Evolutionary conservation across 2,888 invertebrate genomes (phyloP).

Genomic region (Pteria penguin): DNA sequence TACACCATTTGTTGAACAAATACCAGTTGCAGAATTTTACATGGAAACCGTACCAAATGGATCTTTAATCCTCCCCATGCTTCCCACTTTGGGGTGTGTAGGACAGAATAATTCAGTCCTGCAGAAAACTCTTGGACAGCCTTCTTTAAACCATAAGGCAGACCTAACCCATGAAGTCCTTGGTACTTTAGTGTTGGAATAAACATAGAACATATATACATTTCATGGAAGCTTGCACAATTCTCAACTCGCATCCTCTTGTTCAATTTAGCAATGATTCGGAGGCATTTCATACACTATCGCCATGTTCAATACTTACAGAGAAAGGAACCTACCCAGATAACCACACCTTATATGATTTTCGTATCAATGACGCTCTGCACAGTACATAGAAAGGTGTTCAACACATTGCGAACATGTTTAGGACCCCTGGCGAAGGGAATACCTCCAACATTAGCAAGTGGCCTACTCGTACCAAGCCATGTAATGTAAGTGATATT

Average conservation of each 20-base stretch:
- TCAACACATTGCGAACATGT: neutral
- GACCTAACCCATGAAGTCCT: neutral
- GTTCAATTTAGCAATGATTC: neutral
- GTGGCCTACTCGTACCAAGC: neutral
- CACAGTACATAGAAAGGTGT: neutral
- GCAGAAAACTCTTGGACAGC: neutral
- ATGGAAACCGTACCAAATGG: neutral
- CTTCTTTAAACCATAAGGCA: neutral
- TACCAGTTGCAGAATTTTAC: neutral
- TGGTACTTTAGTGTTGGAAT: neutral
- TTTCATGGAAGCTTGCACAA: neutral
- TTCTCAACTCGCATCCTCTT: neutral
- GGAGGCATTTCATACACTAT: neutral
- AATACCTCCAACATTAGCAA: neutral
- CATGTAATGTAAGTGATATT: neutral
- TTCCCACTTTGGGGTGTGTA: neutral
- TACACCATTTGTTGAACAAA: neutral
- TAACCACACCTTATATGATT: neutral
- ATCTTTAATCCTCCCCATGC: neutral
- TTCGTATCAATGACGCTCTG: neutral
- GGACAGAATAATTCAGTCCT: neutral
- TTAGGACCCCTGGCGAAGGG: neutral
- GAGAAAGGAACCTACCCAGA: neutral
- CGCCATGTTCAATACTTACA: neutral
- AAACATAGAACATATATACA: too few species aligned